Conservation (phyloP, 2,113 vertebrate species). For the Oriolus oriolus region DNA sequence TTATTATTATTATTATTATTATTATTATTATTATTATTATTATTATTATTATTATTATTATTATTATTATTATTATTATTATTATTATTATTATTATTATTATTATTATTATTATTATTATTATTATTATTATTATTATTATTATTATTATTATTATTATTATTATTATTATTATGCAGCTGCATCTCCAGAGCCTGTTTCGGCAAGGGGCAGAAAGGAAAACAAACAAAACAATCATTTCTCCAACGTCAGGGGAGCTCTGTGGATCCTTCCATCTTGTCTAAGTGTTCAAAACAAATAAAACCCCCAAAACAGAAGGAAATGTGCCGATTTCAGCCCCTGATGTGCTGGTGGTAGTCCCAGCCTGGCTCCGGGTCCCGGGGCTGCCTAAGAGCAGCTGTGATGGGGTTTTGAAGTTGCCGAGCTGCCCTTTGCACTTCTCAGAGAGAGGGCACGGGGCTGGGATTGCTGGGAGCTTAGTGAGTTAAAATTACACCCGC, state of each 20-base stretch:
- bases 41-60: neutral
- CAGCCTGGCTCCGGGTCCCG: neutral
- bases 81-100: neutral
- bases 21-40: neutral
- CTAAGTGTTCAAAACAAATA: neutral
- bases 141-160: neutral
- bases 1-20: too few relatives aligned
- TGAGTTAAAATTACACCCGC: neutral
- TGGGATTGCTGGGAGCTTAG: neutral
- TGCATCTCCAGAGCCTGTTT: neutral
- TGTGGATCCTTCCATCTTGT: neutral
- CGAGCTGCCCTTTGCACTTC: neutral
- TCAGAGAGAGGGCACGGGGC: neutral
- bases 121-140: too few relatives aligned
- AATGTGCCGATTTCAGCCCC: fast-evolving
- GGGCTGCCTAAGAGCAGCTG: neutral
- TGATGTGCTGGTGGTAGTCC: neutral
- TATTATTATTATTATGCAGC: too few relatives aligned
- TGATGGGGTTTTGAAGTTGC: neutral
- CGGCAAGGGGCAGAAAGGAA: neutral
- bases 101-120: neutral
- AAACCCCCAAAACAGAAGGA: neutral
- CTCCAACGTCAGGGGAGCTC: neutral
- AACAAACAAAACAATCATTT: neutral
- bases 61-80: too few relatives aligned